These are phyloP conservation scores for Lasioglossum calceatum DNA, from an alignment of 2,888 invertebrate genomes.

Conservation along the genomic window DNA sequence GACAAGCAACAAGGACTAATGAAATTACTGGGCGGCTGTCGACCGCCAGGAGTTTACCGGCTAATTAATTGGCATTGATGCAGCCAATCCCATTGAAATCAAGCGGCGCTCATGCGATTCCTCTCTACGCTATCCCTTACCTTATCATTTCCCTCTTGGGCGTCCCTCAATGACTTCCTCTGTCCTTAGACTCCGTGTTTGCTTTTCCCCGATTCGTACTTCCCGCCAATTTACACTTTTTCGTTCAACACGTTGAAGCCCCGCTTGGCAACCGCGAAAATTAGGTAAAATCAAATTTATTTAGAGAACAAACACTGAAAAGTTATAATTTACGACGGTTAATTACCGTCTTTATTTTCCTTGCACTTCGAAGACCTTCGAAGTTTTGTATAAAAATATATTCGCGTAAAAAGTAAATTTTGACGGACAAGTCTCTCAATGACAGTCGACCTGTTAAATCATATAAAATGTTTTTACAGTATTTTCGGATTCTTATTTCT, in stretches of 20 bases:
- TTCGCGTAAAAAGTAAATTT: background rate
- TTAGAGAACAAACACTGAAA: background rate
- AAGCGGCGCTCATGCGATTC: constrained; percentile 63
- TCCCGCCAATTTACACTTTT: background rate
- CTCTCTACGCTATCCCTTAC: constrained; percentile 16
- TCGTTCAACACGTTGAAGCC: background rate
- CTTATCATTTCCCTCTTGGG: constrained; percentile 12
- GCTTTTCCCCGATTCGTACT: background rate
- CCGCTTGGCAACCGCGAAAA: background rate
- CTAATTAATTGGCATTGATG: constrained; percentile 80
- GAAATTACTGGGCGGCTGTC: constrained; percentile 69
- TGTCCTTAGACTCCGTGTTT: background rate
- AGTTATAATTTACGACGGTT: no score
- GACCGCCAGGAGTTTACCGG: constrained; percentile 68
- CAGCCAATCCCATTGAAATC: constrained; percentile 74
- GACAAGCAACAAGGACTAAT: constrained; percentile 65
- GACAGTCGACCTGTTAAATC: no score
- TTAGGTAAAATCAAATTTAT: background rate
- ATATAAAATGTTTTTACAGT: background rate
- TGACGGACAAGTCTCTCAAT: background rate
- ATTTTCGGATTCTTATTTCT: background rate
- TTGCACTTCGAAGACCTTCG: background rate
- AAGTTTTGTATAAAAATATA: background rate
- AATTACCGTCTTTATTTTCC: background rate
- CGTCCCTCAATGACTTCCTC: background rate